These are phyloP conservation scores for Bombus confusus DNA, from an alignment of 1,140 invertebrate species.

Conservation along the genomic window DNA sequence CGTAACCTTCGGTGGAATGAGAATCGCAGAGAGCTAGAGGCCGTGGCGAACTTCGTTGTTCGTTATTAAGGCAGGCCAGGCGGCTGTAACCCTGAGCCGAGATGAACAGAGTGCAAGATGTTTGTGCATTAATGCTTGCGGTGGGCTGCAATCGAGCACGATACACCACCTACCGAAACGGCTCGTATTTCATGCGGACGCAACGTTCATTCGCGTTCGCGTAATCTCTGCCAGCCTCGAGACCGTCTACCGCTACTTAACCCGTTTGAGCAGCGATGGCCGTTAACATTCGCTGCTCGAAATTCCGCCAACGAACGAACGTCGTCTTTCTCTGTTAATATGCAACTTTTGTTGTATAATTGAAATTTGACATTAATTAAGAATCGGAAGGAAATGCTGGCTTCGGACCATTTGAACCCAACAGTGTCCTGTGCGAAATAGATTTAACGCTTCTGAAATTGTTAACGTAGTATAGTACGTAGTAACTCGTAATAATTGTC, in stretches of 20 bases:
- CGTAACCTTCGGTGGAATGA: not conserved
- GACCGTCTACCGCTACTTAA: not conserved
- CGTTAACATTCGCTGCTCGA: not conserved
- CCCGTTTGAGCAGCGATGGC: not conserved
- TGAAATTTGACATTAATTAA: not conserved
- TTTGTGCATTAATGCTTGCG: slow-evolving; percentile 27
- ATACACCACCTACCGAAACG: not conserved
- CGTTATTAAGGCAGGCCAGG: slow-evolving; percentile 19
- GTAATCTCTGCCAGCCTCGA: slow-evolving; percentile 6
- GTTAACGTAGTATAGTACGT: not conserved
- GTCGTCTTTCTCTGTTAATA: not conserved
- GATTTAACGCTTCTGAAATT: not conserved
- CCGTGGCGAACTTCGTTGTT: not conserved
- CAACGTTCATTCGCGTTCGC: not conserved
- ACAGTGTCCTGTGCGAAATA: not conserved
- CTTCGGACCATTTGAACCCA: too few species aligned
- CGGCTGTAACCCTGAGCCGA: slow-evolving; percentile 1
- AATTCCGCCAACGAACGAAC: not conserved
- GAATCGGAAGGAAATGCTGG: too few species aligned
- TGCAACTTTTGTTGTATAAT: not conserved
- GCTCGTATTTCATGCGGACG: not conserved
- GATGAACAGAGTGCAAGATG: slow-evolving; percentile 1
- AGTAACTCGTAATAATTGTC: too few species aligned
- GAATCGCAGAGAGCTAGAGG: not conserved
- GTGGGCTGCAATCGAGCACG: slow-evolving; percentile 7